phyloP scores from a whole-genome alignment of 1,140 invertebrate species.

The Euura lappo region DNA sequence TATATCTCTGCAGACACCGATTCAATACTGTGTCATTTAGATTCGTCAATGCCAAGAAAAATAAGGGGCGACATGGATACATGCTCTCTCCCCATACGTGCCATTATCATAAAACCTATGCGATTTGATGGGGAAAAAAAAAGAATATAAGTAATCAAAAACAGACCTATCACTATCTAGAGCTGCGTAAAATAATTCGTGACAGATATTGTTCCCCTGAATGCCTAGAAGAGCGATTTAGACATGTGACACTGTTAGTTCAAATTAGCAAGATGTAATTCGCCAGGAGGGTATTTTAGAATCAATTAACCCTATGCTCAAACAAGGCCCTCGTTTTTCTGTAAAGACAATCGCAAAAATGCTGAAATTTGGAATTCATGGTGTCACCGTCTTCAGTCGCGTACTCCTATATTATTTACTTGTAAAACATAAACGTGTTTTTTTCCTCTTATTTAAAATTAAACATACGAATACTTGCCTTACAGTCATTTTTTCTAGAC shows the following conservation, averaged over 20 bases:
- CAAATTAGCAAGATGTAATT: background rate
- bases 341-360: too few relatives aligned
- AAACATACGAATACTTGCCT: background rate
- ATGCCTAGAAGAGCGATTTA: background rate
- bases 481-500: slow-evolving; percentile 29
- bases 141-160: background rate
- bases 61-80: background rate
- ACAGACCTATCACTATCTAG: background rate
- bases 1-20: slow-evolving; percentile 1
- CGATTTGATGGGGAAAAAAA: background rate
- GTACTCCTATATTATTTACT: background rate
- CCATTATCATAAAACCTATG: background rate
- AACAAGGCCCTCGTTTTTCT: too few relatives aligned
- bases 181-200: background rate
- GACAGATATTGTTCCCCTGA: background rate
- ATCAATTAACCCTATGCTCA: too few relatives aligned
- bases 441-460: background rate
- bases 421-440: background rate
- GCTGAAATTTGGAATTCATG: background rate
- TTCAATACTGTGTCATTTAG: background rate
- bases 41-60: slow-evolving; percentile 2
- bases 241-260: background rate
- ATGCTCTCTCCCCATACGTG: background rate
- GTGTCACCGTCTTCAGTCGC: background rate
- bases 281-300: too few relatives aligned